Conservation (phyloP, 2,888 invertebrate genomes). For the Stenoptilia bipunctidactyla region DNA sequence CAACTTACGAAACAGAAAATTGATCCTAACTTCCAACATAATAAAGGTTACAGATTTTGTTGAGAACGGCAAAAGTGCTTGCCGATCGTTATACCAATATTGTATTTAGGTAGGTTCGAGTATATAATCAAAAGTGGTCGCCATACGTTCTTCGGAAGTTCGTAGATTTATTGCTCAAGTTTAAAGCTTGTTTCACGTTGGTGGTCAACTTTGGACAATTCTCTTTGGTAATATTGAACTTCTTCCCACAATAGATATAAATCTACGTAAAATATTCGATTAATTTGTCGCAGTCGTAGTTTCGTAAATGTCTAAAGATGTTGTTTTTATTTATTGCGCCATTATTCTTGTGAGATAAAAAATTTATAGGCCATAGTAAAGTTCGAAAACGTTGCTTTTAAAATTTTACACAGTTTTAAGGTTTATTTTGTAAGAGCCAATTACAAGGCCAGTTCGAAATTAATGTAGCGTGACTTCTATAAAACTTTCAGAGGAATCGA, state of each 20-base stretch:
- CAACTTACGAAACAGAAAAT: background rate
- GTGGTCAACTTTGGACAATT: conserved; percentile 6
- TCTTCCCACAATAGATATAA: conserved; percentile 1
- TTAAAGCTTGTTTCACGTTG: conserved; percentile 19
- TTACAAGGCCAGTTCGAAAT: conserved; percentile 16
- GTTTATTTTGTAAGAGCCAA: background rate
- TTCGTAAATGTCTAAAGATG: too few species aligned
- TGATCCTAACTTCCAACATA: too few species aligned
- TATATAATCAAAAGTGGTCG: conserved; percentile 41
- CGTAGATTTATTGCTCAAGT: conserved; percentile 50
- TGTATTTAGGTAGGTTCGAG: conserved; percentile 45
- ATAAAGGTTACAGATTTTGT: too few species aligned
- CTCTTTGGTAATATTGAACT: conserved; percentile 3
- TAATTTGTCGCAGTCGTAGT: too few species aligned
- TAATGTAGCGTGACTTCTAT: conserved; percentile 30
- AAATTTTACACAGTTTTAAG: too few species aligned
- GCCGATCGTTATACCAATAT: conserved; percentile 14
- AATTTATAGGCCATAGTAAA: too few species aligned
- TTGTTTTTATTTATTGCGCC: too few species aligned
- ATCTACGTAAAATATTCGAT: background rate
- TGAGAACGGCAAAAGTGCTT: too few species aligned
- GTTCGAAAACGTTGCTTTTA: too few species aligned
- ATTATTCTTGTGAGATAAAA: too few species aligned
- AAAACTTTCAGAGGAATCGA: conserved; percentile 38
- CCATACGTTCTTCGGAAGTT: conserved; percentile 32